Conservation (phyloP, 2,113 vertebrate species). For the Gopherus evgoodei region DNA sequence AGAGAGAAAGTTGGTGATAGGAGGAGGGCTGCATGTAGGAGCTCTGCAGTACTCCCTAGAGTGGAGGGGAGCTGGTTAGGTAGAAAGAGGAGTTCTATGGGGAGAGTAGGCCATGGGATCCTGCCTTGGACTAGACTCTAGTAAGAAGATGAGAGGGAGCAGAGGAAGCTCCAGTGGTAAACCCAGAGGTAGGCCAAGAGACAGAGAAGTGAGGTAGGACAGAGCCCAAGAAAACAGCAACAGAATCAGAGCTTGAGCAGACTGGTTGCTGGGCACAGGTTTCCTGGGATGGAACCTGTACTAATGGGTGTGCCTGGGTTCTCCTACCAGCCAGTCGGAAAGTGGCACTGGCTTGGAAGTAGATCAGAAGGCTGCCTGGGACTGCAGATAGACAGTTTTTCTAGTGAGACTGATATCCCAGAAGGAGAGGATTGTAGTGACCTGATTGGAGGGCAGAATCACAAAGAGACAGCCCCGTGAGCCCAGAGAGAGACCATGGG, state of each 20-base stretch:
- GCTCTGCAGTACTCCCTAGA: no score
- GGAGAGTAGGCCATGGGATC: no score
- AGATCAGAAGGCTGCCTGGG: not conserved
- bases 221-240: not conserved
- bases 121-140: not conserved
- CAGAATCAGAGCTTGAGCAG: not conserved
- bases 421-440: not conserved
- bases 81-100: no score
- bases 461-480: not conserved
- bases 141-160: not conserved
- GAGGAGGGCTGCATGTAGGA: no score
- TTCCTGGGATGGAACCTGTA: not conserved
- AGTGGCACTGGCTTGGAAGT: not conserved
- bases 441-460: not conserved
- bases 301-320: not conserved
- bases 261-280: no score
- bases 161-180: not conserved
- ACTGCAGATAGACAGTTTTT: not conserved
- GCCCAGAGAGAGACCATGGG: no score
- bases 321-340: not conserved
- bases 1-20: no score
- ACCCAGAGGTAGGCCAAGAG: not conserved
- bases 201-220: not conserved
- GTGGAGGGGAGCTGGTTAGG: no score
- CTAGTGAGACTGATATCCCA: no score